Evolutionary conservation across 1,140 invertebrate genomes (phyloP).

Genomic region (Marisa cornuarietis): DNA sequence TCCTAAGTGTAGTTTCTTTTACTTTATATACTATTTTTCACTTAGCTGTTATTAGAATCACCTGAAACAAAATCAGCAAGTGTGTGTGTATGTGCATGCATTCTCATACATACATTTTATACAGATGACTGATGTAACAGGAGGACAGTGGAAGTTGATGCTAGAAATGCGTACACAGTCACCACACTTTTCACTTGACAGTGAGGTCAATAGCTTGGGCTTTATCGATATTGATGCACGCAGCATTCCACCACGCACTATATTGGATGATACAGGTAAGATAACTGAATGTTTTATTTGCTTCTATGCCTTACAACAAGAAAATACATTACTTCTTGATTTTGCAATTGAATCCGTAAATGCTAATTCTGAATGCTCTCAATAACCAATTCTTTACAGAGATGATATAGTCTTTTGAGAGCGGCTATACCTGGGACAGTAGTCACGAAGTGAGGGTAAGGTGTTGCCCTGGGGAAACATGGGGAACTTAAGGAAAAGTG

Average conservation of each 20-base stretch:
- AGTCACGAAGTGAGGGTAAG: background rate
- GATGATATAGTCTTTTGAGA: too few relatives aligned
- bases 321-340: too few relatives aligned
- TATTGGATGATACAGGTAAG: conserved; percentile 72
- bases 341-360: too few relatives aligned
- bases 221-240: conserved; percentile 47
- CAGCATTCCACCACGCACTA: conserved; percentile 52
- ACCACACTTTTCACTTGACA: conserved; percentile 27
- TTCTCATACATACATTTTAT: conserved; percentile 1
- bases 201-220: conserved; percentile 34
- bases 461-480: too few relatives aligned
- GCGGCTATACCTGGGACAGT: too few relatives aligned
- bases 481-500: too few relatives aligned
- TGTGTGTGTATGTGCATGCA: background rate
- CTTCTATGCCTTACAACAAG: too few relatives aligned
- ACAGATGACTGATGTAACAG: conserved; percentile 73
- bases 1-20: too few relatives aligned
- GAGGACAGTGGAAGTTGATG: conserved; percentile 65
- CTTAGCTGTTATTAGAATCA: background rate
- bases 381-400: too few relatives aligned
- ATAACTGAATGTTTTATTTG: background rate
- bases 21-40: too few relatives aligned
- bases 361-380: too few relatives aligned
- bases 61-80: background rate
- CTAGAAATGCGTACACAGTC: conserved; percentile 58